Base-by-base conservation (phyloP, 2,797 vertebrate genomes). In the Xyrichtys novacula region DNA sequence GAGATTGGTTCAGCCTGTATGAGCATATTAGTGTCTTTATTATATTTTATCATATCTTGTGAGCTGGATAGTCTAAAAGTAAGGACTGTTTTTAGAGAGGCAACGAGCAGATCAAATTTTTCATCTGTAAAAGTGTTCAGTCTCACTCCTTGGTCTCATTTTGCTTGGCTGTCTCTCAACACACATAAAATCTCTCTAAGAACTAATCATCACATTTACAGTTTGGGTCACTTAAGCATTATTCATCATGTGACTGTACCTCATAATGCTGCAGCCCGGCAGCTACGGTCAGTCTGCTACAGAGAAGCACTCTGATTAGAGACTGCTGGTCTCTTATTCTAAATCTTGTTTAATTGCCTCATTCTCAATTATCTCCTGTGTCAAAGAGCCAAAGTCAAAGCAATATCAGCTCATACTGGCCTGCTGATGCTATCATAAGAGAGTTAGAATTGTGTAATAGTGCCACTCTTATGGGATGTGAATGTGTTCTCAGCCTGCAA, bases 321-420 rank as follows among this genome's bases (percentile, higher is more conserved):
- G 57, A 68, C 28, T 2, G 50, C 71, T 71, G 36, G 66, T 65
- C 69, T 76, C 53, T 29, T 32, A 71, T 69, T 71, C 64, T 58
- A 71, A 79, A 88, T 76, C 76, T 65, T 50, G 25, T 80, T 80
- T 76, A 84, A 85, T 71, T 71, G 56, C 47, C 32, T 32, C 15
- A 28, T 65, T 76, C 65, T 57, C 65, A 42, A 40, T 83, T 67
- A 70, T 72, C 76, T 76, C 38, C 52, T 6, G 57, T 70, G 71
- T 78, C 83, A 74, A 31, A 63, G 61, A 39, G 20, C 31, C 73
- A 76, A 81, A 62, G 53, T 85, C 43, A 74, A 73, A 78, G 55
- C 38, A 56, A 66, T 79, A 75, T 73, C 17, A 7, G 47, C 69
- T 81, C 59, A 63, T 63, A 36, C 39, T 11, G 53, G 57, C 47